Evolutionary conservation across 2,888 invertebrate genomes (phyloP).

Genomic region (Beris morrisii): DNA sequence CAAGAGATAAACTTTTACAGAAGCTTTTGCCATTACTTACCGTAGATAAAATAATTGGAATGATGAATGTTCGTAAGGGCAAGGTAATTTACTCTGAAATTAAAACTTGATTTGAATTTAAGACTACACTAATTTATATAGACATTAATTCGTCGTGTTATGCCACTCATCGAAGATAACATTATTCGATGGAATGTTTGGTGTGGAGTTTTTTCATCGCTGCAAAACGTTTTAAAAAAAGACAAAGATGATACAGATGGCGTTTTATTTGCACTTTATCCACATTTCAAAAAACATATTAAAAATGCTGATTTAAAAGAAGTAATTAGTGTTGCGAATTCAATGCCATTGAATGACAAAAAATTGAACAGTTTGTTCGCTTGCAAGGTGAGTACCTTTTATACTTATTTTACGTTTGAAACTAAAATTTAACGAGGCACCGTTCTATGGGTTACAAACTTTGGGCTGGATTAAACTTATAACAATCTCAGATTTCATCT

Average conservation of each 20-base stretch:
- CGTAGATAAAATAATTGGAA: constrained; percentile 70
- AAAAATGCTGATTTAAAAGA: constrained; percentile 50
- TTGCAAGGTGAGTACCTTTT: constrained; percentile 50
- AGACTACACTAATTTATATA: constrained; percentile 47
- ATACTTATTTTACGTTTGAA: too few relatives aligned
- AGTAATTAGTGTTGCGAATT: constrained; percentile 49
- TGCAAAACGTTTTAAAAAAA: constrained; percentile 53
- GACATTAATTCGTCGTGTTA: constrained; percentile 68
- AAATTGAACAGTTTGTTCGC: constrained; percentile 52
- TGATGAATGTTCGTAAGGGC: constrained; percentile 80
- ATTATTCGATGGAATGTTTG: constrained; percentile 53
- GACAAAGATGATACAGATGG: constrained; percentile 55
- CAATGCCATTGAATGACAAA: constrained; percentile 51
- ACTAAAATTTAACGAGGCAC: too few relatives aligned
- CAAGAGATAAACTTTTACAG: constrained; percentile 62
- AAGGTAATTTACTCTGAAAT: constrained; percentile 61
- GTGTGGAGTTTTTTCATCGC: constrained; percentile 52
- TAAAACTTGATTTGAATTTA: not conserved
- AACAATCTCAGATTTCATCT: too few relatives aligned
- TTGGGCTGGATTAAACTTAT: too few relatives aligned
- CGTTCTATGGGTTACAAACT: too few relatives aligned
- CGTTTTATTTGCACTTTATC: constrained; percentile 50
- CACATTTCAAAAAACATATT: constrained; percentile 53
- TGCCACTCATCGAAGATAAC: constrained; percentile 58
- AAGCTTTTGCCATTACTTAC: constrained; percentile 67